Evolutionary conservation across 2,888 invertebrate genomes (phyloP).

Genomic region (Ichneumon xanthorius): DNA sequence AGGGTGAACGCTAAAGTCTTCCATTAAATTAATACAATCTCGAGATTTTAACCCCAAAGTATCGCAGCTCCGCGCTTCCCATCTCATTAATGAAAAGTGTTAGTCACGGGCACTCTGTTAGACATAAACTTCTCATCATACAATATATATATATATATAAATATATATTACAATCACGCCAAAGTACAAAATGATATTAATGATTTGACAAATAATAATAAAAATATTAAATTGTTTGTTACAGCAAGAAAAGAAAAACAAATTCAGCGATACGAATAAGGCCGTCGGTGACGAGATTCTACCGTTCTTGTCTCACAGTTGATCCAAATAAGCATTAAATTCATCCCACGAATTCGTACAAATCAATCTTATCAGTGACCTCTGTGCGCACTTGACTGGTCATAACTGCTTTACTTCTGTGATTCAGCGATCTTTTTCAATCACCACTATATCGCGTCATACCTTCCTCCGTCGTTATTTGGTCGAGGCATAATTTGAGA

Average conservation of each 20-base stretch:
- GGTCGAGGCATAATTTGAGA: slow-evolving; percentile 14
- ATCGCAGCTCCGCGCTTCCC: not conserved
- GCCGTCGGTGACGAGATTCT: not conserved
- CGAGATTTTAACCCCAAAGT: slow-evolving; percentile 21
- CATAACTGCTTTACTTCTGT: not conserved
- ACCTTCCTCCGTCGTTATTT: slow-evolving; percentile 4
- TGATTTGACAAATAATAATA: not conserved
- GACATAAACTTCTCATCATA: not conserved
- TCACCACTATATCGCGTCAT: not conserved
- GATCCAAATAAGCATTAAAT: not conserved
- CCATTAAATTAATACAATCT: slow-evolving; percentile 44
- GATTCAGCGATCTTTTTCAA: not conserved
- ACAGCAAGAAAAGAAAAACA: not conserved
- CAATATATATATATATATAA: not conserved
- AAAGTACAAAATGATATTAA: not conserved
- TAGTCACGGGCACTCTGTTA: not conserved
- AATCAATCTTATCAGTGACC: slow-evolving; percentile 12
- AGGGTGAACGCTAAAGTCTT: slow-evolving; percentile 9
- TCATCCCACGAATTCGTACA: not conserved
- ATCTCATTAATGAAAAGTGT: slow-evolving; percentile 30
- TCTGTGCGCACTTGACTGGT: not conserved
- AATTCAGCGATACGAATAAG: not conserved
- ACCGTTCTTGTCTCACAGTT: not conserved
- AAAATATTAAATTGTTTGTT: not conserved
- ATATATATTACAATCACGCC: not conserved